Conservation (phyloP, 2,113 vertebrate genomes). For the Cacatua alba region DNA sequence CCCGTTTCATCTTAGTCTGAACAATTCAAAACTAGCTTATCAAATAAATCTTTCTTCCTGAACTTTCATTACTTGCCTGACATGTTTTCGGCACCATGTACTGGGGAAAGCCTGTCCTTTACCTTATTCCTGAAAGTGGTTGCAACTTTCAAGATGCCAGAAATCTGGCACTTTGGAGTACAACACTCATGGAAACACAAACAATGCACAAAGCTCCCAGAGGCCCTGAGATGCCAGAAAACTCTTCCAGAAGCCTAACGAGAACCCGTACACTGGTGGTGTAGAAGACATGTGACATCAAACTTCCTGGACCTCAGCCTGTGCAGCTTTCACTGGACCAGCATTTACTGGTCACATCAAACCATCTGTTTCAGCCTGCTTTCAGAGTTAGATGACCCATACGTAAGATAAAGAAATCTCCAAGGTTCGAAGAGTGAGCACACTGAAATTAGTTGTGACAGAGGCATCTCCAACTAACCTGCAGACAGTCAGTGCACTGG, state of each 20-base stretch:
- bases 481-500: not conserved
- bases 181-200: not conserved
- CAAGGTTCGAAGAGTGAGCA: not conserved
- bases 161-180: not conserved
- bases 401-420: not conserved
- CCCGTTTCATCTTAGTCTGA: not conserved
- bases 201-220: not conserved
- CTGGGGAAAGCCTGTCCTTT: not conserved
- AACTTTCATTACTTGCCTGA: not conserved
- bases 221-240: accelerated
- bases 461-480: not conserved
- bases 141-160: not conserved
- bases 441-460: not conserved
- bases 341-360: not conserved
- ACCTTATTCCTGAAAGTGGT: not conserved
- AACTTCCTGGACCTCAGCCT: not conserved
- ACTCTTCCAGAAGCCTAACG: not conserved
- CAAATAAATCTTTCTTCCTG: not conserved
- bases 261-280: not conserved
- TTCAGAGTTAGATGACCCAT: not conserved
- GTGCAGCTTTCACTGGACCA: not conserved
- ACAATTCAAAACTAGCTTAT: not conserved
- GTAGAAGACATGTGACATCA: not conserved
- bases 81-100: not conserved
- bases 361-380: not conserved